Percentiles rank a stretch among this genome's conserved stretches.
phyloP scores from a whole-genome alignment of 2,888 invertebrate genomes.

The Exephanes ischioxanthus region DNA sequence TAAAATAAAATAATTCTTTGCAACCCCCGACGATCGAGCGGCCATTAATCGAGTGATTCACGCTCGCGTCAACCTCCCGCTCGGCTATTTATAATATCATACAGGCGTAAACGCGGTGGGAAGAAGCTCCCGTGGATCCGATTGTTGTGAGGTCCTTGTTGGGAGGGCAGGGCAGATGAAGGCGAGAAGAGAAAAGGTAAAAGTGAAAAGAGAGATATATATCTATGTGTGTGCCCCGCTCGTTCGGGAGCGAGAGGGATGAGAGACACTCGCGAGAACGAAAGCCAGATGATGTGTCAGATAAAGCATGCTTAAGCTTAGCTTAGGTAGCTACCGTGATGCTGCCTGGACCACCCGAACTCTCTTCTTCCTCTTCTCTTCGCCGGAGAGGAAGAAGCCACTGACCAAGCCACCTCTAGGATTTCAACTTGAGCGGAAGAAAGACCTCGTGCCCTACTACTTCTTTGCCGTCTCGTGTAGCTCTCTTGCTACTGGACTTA shows the following conservation, averaged over 20 bases:
- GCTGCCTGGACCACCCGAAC: constrained; percentile 82
- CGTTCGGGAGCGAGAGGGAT: constrained; percentile 29
- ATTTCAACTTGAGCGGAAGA: constrained; percentile 78
- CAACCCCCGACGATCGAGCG: constrained; percentile 51
- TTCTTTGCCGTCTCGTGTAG: constrained; percentile 51
- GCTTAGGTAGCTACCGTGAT: constrained; percentile 82
- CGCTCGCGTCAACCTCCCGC: constrained; percentile 55
- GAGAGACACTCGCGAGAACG: constrained; percentile 69
- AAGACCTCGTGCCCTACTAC: constrained; percentile 43
- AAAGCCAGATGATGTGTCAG: constrained; percentile 77
- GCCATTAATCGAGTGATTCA: constrained; percentile 68
- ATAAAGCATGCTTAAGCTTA: constrained; percentile 83
- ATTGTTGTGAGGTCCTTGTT: constrained; percentile 64
- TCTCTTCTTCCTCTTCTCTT: constrained; percentile 25
- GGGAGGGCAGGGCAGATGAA: constrained; percentile 46
- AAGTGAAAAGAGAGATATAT: constrained; percentile 11
- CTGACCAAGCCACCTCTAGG: constrained; percentile 77
- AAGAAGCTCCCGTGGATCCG: constrained; percentile 57
- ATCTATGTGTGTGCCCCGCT: neutral
- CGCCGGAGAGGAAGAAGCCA: constrained; percentile 56
- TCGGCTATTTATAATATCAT: constrained; percentile 64
- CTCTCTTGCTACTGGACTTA: constrained; percentile 80
- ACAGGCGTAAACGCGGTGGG: constrained; percentile 51
- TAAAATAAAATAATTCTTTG: neutral
- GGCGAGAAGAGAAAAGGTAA: constrained; percentile 42